Evolutionary conservation across 2,888 invertebrate genomes (phyloP), one percentile per base, ranked within the genome.

Genomic region (Ophion slaviceki): DNA sequence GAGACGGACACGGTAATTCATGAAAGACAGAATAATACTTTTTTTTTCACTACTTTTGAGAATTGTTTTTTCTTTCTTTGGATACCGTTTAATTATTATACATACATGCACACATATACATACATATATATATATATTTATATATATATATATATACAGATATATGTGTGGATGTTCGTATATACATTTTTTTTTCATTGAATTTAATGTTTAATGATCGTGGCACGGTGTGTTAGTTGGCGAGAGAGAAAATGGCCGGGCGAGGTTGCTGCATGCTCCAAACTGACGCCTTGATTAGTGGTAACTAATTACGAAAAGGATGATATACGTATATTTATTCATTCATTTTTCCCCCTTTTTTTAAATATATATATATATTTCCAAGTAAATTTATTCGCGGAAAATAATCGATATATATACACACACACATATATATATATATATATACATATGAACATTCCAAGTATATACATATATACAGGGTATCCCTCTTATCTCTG

Each of bases 211-310:
- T 90, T 92, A 90, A 92, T 92, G 92, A 93, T 92, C 93, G 92
- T 93, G 93, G 93, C 93, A 93, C 93, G 93, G 93, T 93, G 93
- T 92, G 92, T 92, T 92, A 92, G 93, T 92, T 92, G 91, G 91
- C 91, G 92, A 93, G 91, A 92, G 72, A 80, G 70, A 78, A 90
- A 89, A 91, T 92, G 91, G 91, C 91, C 92, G 89, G 91, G 90
- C 91, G 90, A 92, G 92, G 92, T 93, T 93, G 92, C 92, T 93
- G 92, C 92, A 93, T 93, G 93, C 92, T 92, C 92, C 90, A 92
- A 85, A 92, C 90, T 92, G 92, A 92, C 92, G 92, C 92, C 92
- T 92, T 92, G 89, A 92, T 92, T 92, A 32, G 92, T 92, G 93
- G 93, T 92, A 92, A 93, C 92, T 92, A 92, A 93, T 93, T 92